Percentiles rank a stretch among this genome's conserved stretches.
Evolutionary conservation across 1,140 invertebrate species (phyloP).

Genomic region (Grapholita molesta): DNA sequence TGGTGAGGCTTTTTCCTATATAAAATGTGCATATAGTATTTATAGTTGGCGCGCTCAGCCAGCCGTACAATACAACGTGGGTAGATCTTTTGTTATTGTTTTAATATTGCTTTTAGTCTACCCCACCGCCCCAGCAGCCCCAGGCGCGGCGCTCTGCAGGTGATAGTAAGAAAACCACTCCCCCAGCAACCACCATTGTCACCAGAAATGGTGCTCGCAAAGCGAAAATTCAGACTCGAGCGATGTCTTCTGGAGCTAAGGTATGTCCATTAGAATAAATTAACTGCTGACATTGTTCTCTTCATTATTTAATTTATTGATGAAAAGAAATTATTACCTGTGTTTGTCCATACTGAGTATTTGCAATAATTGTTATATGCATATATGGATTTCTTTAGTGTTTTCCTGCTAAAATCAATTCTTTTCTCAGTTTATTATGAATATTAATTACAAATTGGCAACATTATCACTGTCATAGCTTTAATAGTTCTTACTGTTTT

Average conservation of each 20-base stretch:
- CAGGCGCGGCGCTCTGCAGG: constrained; percentile 45
- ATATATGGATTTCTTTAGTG: no score
- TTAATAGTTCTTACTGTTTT: no score
- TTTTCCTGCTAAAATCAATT: no score
- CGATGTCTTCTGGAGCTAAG: constrained; percentile 75
- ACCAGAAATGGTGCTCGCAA: constrained; percentile 79
- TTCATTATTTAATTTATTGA: background rate
- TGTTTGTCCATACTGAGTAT: background rate
- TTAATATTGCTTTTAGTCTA: constrained; percentile 48
- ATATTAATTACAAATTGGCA: no score
- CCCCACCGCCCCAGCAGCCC: constrained; percentile 46
- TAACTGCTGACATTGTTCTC: background rate
- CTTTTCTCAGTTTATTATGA: no score
- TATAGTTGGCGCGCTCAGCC: constrained; percentile 22
- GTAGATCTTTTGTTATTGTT: constrained; percentile 24
- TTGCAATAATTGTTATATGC: no score
- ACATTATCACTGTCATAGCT: no score
- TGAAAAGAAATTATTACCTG: background rate
- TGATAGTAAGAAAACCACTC: constrained; percentile 61
- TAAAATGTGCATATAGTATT: constrained; percentile 21
- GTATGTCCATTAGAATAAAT: constrained; percentile 32
- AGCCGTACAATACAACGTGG: background rate
- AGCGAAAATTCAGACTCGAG: constrained; percentile 81
- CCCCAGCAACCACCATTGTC: constrained; percentile 63
- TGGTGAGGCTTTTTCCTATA: background rate